A percentile compares a stretch with the other conserved stretches of the same genome.
Evolutionary conservation across 2,113 vertebrate species (phyloP).

Genomic region (Conger conger): DNA sequence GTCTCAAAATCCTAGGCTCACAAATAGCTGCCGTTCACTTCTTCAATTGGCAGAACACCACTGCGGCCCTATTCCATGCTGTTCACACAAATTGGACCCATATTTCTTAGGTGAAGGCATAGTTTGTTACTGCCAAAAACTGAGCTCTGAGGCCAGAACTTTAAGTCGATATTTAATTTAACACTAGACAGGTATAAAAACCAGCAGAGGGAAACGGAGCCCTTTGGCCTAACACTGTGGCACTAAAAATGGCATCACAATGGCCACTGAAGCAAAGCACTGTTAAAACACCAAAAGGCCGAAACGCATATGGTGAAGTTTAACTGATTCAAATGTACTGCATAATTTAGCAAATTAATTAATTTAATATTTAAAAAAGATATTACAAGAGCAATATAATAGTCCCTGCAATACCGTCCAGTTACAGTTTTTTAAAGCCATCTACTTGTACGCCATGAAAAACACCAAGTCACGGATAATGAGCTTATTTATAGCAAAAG

Average conservation of each 20-base stretch:
- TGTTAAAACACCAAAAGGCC: neutral
- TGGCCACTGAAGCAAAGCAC: neutral
- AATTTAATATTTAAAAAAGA: too few species aligned
- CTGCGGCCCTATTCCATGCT: neutral
- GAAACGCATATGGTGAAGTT: too few species aligned
- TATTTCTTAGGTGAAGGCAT: neutral
- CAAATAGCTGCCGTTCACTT: neutral
- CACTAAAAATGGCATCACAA: neutral
- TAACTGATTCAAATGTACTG: too few species aligned
- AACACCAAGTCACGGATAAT: too few species aligned
- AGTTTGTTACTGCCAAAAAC: neutral
- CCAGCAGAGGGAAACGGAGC: neutral
- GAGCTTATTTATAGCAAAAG: too few species aligned
- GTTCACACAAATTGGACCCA: neutral
- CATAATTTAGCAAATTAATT: too few species aligned
- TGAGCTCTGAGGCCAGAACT: neutral
- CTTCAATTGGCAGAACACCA: neutral
- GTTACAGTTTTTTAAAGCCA: too few species aligned
- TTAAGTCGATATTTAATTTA: neutral
- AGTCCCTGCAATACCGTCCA: too few species aligned
- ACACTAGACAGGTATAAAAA: neutral
- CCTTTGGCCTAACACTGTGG: neutral
- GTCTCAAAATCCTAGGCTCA: neutral
- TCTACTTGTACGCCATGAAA: too few species aligned
- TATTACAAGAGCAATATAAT: too few species aligned